Evolutionary conservation across 2,797 vertebrate species (phyloP), one percentile per base, ranked within the genome.

Genomic region (Pristis pectinata): DNA sequence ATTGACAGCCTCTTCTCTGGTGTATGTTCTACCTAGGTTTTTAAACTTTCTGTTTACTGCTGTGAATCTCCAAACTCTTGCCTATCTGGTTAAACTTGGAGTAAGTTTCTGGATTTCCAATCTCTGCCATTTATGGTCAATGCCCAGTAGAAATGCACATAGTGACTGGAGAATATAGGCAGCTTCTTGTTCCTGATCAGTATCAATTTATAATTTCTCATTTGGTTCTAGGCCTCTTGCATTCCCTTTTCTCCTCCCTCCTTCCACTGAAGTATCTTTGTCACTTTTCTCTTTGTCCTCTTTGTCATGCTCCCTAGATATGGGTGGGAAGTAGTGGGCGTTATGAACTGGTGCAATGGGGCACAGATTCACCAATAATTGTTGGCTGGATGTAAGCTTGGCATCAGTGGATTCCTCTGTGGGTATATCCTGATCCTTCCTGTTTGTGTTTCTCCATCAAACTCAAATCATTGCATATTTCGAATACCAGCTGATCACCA

Each of bases 241-340:
- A n/a, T n/a, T 74, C 61, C 7, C 24, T 74, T 24, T 74, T 22
- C 27, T 8, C n/a, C 17, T 92, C 24, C 3, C 64, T 92, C 53
- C 44, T 44, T 30, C 8, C 85, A 79, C 22, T 44, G 30, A 37
- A n/a, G 7, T 34, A 61, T 17, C 61, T 2, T 49, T 22, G 64
- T 49, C 91, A 37, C 30, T 53, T 37, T 87, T 94, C 77, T 82
- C 77, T 80, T 53, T 94, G 24, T 10, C 76, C 94, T 61, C 82
- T 80, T 94, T 27, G n/a, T n/a, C 64, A 24, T 91, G 24, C 61
- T 17, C 83, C 80, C 27, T 10, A n/a, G n/a, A n/a, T 9, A 37
- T 61, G 9, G 49, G 44, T 59, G 34, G 74, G 30, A 49, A 76
- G 59, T 41, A 56, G 67, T 15, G 70, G 30, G 72, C 24, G 67